Percentiles rank a stretch among this genome's conserved stretches.
Conservation (phyloP, 2,113 vertebrate genomes). For the Lipophrys pholis region DNA sequence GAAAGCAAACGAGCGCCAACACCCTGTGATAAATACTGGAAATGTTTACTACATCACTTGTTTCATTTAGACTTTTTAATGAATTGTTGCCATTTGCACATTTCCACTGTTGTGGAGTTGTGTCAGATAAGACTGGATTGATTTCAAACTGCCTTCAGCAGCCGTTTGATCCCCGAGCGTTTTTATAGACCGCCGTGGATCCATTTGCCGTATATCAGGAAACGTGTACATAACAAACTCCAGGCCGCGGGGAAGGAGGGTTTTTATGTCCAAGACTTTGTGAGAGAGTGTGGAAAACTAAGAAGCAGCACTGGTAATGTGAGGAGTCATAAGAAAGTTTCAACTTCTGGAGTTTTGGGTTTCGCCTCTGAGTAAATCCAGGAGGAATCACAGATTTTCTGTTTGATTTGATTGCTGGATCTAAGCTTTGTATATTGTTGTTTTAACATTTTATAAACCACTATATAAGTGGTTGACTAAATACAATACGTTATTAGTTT, state of each 20-base stretch:
- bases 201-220: neutral
- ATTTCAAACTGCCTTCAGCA: neutral
- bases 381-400: no score
- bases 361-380: neutral
- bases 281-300: neutral
- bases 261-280: neutral
- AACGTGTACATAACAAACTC: neutral
- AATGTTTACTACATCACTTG: neutral
- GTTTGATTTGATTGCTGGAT: neutral
- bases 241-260: neutral
- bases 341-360: neutral
- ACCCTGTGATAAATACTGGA: neutral
- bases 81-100: neutral
- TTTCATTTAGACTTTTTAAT: neutral
- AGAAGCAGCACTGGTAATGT: neutral
- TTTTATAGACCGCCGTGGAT: neutral
- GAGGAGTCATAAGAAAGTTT: neutral
- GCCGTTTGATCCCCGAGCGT: neutral
- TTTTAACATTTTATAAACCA: no score
- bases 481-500: no score
- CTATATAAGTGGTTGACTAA: no score
- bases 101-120: neutral
- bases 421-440: no score
- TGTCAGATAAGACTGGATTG: neutral
- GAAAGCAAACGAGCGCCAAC: constrained; percentile 4